Conservation (phyloP, 2,113 vertebrate genomes). For the Myocastor coypus region DNA sequence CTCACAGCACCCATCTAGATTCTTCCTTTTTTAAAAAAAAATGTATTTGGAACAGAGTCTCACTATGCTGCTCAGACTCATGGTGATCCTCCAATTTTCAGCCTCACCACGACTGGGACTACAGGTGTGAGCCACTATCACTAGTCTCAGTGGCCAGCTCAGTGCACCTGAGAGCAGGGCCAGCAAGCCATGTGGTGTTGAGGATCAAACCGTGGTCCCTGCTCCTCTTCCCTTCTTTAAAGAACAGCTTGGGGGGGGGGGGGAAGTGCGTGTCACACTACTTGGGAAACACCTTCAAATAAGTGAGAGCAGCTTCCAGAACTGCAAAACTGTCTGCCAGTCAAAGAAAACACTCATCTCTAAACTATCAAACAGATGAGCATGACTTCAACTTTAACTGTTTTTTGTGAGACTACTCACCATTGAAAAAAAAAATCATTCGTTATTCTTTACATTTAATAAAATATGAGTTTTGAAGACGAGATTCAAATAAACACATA, state of each 20-base stretch:
- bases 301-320: neutral
- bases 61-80: no score
- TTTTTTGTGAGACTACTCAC: neutral
- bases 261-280: neutral
- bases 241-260: neutral
- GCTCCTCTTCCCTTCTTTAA: neutral
- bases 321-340: neutral
- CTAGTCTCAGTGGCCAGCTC: no score
- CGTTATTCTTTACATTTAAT: neutral
- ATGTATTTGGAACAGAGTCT: no score
- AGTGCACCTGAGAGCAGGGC: no score
- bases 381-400: neutral
- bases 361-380: neutral
- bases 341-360: neutral
- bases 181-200: no score
- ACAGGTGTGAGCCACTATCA: no score
- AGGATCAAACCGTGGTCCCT: no score
- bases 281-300: neutral
- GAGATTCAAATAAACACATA: neutral
- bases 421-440: neutral
- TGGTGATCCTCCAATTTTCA: no score
- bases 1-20: neutral
- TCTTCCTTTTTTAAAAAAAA: no score
- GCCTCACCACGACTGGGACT: no score
- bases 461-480: neutral